Evolutionary conservation across 2,113 vertebrate species (phyloP).

Genomic region (Pelmatolapia mariae): DNA sequence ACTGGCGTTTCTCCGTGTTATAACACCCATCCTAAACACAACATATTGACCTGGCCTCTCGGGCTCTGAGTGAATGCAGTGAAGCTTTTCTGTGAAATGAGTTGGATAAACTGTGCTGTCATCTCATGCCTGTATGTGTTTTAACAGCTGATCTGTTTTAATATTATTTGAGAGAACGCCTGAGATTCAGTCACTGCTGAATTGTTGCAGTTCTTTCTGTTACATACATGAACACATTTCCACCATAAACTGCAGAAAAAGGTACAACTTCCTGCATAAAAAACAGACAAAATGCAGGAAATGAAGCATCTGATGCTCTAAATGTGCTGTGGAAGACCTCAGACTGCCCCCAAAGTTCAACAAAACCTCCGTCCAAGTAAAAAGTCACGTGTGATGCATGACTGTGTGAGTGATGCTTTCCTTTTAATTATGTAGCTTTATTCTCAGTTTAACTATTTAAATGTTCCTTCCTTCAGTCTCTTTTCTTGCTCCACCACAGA

Average conservation of each 20-base stretch:
- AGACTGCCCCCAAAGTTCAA: neutral
- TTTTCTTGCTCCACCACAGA: neutral
- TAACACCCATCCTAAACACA: neutral
- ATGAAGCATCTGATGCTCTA: neutral
- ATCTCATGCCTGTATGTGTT: neutral
- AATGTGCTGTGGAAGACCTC: neutral
- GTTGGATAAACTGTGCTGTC: neutral
- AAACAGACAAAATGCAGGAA: neutral
- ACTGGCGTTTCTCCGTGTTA: neutral
- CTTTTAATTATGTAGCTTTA: neutral
- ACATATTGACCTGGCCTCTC: neutral
- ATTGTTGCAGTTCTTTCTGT: neutral
- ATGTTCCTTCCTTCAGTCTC: neutral
- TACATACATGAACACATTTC: neutral
- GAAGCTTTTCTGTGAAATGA: neutral
- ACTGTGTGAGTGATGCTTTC: neutral
- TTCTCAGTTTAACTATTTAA: neutral
- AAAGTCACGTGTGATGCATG: neutral
- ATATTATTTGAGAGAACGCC: rapidly evolving
- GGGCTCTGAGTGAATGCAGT: neutral
- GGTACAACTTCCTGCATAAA: neutral
- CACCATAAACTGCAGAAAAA: neutral
- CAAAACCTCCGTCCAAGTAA: neutral
- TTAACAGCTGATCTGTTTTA: neutral
- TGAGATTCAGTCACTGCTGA: rapidly evolving